phyloP scores from a whole-genome alignment of 2,797 vertebrate genomes.

The Gephyroberyx darwinii region DNA sequence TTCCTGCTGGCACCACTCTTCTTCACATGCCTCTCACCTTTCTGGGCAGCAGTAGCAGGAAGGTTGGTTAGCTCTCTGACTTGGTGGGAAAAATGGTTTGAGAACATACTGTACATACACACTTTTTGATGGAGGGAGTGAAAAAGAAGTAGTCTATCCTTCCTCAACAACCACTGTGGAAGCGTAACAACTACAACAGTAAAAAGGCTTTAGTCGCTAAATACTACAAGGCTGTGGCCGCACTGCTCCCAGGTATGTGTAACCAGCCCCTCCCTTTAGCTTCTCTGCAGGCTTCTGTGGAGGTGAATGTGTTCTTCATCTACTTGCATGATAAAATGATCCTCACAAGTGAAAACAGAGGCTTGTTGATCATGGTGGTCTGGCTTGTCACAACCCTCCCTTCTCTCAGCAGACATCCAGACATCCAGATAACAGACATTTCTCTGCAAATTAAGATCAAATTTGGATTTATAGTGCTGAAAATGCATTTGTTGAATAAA shows the following conservation, averaged over 20 bases:
- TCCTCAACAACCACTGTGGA: background rate
- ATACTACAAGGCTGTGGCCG: too few species aligned
- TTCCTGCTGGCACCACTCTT: conserved; percentile 12
- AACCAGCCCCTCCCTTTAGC: too few species aligned
- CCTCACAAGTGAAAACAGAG: conserved; percentile 1
- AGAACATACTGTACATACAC: background rate
- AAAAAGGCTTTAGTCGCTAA: too few species aligned
- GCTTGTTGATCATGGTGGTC: background rate
- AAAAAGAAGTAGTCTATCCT: background rate
- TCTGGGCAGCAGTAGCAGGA: background rate
- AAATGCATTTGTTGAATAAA: too few species aligned
- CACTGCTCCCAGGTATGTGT: too few species aligned
- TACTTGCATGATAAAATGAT: background rate
- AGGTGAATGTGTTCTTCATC: too few species aligned
- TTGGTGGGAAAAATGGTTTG: background rate
- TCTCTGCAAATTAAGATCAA: too few species aligned
- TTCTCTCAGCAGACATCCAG: too few species aligned
- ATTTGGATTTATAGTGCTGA: too few species aligned
- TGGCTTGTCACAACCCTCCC: background rate
- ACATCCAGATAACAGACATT: too few species aligned
- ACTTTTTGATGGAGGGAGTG: background rate
- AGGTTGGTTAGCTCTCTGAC: background rate
- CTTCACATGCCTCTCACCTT: background rate
- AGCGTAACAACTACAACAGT: too few species aligned
- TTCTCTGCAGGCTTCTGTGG: too few species aligned